These are phyloP conservation scores for Anoplophora glabripennis DNA, from an alignment of 1,140 invertebrate genomes.

Conservation along the genomic window DNA sequence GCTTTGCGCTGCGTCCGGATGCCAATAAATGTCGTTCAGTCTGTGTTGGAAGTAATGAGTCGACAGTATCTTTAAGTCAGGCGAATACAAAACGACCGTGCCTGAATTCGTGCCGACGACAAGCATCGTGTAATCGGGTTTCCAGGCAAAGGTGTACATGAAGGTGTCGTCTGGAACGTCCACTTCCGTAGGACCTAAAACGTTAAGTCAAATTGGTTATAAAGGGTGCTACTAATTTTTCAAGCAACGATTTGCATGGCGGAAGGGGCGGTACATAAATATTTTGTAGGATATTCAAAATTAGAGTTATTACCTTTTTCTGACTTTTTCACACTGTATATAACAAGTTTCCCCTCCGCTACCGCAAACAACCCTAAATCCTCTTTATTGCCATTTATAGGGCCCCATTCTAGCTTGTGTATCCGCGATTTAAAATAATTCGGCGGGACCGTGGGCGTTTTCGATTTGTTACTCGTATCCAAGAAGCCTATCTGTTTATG, in stretches of 20 bases:
- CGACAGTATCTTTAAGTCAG: conserved; percentile 41
- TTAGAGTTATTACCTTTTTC: conserved; percentile 49
- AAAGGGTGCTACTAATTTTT: too few relatives aligned
- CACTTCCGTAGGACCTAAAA: conserved; percentile 35
- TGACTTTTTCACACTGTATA: conserved; percentile 50
- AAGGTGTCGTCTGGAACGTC: conserved; percentile 44
- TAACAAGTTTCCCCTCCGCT: conserved; percentile 52
- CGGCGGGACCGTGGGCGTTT: conserved; percentile 44
- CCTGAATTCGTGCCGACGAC: conserved; percentile 49
- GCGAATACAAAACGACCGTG: conserved; percentile 22
- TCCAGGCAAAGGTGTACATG: conserved; percentile 61
- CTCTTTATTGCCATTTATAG: conserved; percentile 36
- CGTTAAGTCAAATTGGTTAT: too few relatives aligned
- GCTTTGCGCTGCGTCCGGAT: conserved; percentile 57
- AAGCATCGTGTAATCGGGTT: conserved; percentile 57
- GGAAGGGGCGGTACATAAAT: too few relatives aligned
- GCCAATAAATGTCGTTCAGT: conserved; percentile 66
- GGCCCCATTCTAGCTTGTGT: conserved; percentile 52
- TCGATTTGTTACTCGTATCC: conserved; percentile 47
- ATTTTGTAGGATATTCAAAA: too few relatives aligned
- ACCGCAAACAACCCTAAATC: conserved; percentile 53
- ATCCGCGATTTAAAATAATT: conserved; percentile 49
- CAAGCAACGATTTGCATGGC: too few relatives aligned
- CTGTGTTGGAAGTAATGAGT: conserved; percentile 52
- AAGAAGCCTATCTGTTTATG: conserved; percentile 55